Evolutionary conservation across 1,140 invertebrate species (phyloP), one percentile per base, ranked within the genome.

Genomic region (Sitophilus oryzae): DNA sequence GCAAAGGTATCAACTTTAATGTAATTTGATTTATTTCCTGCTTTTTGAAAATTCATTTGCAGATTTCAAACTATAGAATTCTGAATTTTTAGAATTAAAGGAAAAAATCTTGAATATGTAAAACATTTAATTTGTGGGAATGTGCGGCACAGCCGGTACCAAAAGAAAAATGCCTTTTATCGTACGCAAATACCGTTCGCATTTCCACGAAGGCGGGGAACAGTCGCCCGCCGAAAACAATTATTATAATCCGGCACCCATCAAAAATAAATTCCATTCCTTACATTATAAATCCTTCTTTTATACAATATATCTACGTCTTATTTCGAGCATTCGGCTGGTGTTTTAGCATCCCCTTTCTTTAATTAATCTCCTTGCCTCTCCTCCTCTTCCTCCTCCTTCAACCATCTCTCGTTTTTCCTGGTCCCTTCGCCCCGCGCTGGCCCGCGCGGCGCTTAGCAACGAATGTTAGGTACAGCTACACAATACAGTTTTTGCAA

Each of bases 301-400:
- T 61, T 60, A 62, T 64, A 66, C 64, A 68, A 68, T 68, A 68
- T 66, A 68, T 68, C 64, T 62, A 68, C 66, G 66, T 68, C 66
- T 66, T 66, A 66, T 66, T 66, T 66, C 61, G 56, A 65, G 64
- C 63, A 66, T 64, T 66, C 66, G 48, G 64, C 51, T 62, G 51
- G 64, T 66, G 64, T 67, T 67, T 67, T 63, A 66, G 63, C 64
- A 65, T 67, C 66, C 66, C 65, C 66, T 62, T 67, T 67, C 62
- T 64, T 67, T 67, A 64, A 67, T 64, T 67, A 66, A 67, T 66
- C 64, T 66, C 62, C 61, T 61, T 53, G 62, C 56, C n/a, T n/a
- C n/a, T 59, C 57, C 23, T 23, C 25, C 25, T 6, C 25, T 11
- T 11, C 11, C 25, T 30, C 5, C 25, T 30, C 25, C 25, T 11